A percentile compares a stretch with the other conserved stretches of the same genome.
Conservation (phyloP, 2,888 invertebrate species). For the Frankliniella fusca region DNA sequence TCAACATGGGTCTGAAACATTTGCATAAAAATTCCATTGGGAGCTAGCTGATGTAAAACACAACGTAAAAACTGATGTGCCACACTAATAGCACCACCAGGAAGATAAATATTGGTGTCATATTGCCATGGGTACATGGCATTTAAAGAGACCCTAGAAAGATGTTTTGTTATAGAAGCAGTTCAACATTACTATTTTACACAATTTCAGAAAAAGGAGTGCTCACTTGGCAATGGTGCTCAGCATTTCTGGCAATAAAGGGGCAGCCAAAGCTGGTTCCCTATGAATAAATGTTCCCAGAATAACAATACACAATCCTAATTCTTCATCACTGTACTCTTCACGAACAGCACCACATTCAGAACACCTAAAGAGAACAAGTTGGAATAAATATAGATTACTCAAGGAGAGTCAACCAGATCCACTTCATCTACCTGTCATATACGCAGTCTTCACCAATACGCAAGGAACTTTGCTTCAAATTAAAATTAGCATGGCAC, state of each 20-base stretch:
- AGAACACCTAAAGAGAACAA: constrained; percentile 57
- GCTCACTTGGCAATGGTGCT: constrained; percentile 78
- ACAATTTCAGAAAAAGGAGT: not conserved
- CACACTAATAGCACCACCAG: constrained; percentile 91
- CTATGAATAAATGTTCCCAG: constrained; percentile 94
- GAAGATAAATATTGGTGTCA: constrained; percentile 80
- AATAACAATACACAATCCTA: constrained; percentile 88
- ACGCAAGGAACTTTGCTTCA: constrained; percentile 60
- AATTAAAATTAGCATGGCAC: constrained; percentile 52
- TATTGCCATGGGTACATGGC: constrained; percentile 85
- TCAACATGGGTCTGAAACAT: constrained; percentile 87
- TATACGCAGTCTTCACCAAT: constrained; percentile 69
- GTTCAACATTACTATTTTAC: constrained; percentile 29
- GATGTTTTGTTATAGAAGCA: constrained; percentile 1
- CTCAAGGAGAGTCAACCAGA: constrained; percentile 21
- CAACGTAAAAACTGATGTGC: constrained; percentile 96
- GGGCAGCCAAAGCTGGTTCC: constrained; percentile 92
- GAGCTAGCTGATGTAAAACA: constrained; percentile 92
- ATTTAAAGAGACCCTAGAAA: constrained; percentile 64
- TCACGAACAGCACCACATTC: constrained; percentile 87
- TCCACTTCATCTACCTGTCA: constrained; percentile 51
- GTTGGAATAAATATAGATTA: constrained; percentile 27
- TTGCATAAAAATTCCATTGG: constrained; percentile 94
- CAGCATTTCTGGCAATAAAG: constrained; percentile 84
- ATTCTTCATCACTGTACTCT: constrained; percentile 94